A percentile compares a stretch with the other conserved stretches of the same genome.
phyloP scores from a whole-genome alignment of 2,113 vertebrate genomes.

The Seriola quinqueradiata region DNA sequence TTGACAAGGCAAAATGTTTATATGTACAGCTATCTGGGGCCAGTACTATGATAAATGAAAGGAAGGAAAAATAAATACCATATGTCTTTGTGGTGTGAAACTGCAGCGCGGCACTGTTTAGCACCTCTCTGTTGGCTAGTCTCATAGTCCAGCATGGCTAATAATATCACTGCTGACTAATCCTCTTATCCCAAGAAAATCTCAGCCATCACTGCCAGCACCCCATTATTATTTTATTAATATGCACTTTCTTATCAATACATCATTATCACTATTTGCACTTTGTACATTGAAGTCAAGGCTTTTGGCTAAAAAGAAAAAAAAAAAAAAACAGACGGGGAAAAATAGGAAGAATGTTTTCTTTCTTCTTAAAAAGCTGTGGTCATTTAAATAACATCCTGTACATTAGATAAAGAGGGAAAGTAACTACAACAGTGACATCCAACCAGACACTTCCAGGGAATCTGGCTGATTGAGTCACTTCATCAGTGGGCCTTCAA shows the following conservation, averaged over 20 bases:
- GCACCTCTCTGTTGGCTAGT: background rate
- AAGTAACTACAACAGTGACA: constrained; percentile 24
- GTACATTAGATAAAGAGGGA: constrained; percentile 57
- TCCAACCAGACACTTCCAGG: constrained; percentile 70
- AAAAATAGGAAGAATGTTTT: constrained; percentile 58
- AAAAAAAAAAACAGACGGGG: background rate
- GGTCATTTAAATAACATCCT: constrained; percentile 78
- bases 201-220: constrained; percentile 54
- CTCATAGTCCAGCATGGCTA: constrained; percentile 32
- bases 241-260: constrained; percentile 82
- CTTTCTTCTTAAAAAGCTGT: constrained; percentile 74
- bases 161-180: constrained; percentile 65
- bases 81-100: background rate
- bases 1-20: background rate
- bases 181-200: constrained; percentile 69
- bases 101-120: constrained; percentile 15
- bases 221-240: constrained; percentile 78
- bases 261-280: constrained; percentile 79
- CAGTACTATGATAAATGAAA: background rate
- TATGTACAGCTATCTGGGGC: background rate
- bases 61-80: background rate
- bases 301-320: constrained; percentile 80
- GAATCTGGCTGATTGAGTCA: constrained; percentile 52
- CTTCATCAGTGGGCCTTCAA: constrained; percentile 38
- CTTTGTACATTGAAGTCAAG: constrained; percentile 82